phyloP scores from a whole-genome alignment of 2,888 invertebrate species.

The Flexamia atlantica region DNA sequence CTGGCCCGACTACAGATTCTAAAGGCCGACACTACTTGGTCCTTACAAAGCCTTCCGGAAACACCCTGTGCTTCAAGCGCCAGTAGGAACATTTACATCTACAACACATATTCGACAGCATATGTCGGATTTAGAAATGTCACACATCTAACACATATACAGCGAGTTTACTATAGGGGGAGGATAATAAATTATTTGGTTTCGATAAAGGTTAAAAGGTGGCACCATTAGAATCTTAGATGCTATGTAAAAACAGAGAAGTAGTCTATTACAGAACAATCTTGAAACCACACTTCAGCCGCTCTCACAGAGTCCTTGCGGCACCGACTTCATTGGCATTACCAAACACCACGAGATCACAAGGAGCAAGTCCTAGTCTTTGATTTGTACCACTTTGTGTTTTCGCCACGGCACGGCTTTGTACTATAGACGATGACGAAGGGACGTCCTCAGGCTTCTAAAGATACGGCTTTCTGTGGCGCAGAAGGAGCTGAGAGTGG shows the following conservation, averaged over 20 bases:
- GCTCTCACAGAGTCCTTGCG: constrained; percentile 34
- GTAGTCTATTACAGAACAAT: constrained; percentile 17
- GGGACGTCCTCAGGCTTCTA: constrained; percentile 75
- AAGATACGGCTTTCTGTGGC: constrained; percentile 79
- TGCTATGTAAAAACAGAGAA: constrained; percentile 29
- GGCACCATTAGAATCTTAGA: constrained; percentile 69
- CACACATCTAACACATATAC: constrained; percentile 66
- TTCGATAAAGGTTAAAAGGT: constrained; percentile 70
- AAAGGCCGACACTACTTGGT: constrained; percentile 61
- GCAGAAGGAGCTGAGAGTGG: constrained; percentile 75
- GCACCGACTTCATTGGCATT: constrained; percentile 50
- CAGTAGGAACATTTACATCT: constrained; percentile 54
- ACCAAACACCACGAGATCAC: constrained; percentile 68
- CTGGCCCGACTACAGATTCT: constrained; percentile 32
- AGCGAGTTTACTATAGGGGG: constrained; percentile 64
- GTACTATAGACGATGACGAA: constrained; percentile 67
- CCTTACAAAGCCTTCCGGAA: constrained; percentile 60
- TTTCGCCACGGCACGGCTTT: constrained; percentile 66
- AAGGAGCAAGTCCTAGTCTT: constrained; percentile 67
- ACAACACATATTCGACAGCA: constrained; percentile 60
- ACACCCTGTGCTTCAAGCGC: constrained; percentile 55
- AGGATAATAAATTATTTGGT: constrained; percentile 76
- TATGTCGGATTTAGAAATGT: constrained; percentile 61
- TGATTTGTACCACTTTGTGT: constrained; percentile 69
- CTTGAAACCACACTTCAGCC: background rate